Percentiles rank a stretch among this genome's conserved stretches.
phyloP scores from a whole-genome alignment of 2,113 vertebrate species.

The Odontophorus gujanensis region DNA sequence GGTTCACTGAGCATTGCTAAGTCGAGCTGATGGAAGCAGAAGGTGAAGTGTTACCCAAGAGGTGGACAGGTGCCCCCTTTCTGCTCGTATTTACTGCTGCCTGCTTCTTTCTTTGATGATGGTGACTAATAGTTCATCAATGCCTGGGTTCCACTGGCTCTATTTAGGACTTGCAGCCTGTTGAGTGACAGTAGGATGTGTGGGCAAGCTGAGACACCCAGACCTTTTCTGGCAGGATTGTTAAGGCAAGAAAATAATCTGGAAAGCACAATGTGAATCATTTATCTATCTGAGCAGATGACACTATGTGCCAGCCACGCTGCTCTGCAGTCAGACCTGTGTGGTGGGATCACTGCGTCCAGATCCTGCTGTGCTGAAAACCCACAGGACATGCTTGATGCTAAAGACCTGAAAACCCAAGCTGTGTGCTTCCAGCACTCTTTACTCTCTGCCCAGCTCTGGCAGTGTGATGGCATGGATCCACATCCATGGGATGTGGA shows the following conservation, averaged over 20 bases:
- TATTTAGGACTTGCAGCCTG: conserved; percentile 39
- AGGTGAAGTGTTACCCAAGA: not conserved
- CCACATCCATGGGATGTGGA: no score
- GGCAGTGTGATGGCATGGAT: not conserved
- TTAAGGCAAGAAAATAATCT: conserved; percentile 69
- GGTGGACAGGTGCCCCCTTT: not conserved
- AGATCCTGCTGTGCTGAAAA: not conserved
- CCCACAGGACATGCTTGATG: not conserved
- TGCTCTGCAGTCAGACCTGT: not conserved
- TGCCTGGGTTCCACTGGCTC: not conserved
- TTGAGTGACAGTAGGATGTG: conserved; percentile 76
- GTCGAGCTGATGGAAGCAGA: not conserved
- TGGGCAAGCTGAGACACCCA: conserved; percentile 56
- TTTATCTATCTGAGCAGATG: conserved; percentile 58
- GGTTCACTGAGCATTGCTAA: not conserved
- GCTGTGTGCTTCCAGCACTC: not conserved
- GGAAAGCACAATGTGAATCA: conserved; percentile 69
- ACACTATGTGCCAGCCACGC: conserved; percentile 54
- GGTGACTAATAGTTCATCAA: conserved; percentile 68
- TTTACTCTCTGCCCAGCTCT: not conserved
- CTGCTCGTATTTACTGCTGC: conserved; percentile 23
- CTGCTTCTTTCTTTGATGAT: conserved; percentile 44
- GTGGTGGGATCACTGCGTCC: not conserved
- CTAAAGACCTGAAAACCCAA: not conserved
- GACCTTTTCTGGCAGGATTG: conserved; percentile 74